Evolutionary conservation across 2,113 vertebrate species (phyloP).

Genomic region (Chauna torquata): DNA sequence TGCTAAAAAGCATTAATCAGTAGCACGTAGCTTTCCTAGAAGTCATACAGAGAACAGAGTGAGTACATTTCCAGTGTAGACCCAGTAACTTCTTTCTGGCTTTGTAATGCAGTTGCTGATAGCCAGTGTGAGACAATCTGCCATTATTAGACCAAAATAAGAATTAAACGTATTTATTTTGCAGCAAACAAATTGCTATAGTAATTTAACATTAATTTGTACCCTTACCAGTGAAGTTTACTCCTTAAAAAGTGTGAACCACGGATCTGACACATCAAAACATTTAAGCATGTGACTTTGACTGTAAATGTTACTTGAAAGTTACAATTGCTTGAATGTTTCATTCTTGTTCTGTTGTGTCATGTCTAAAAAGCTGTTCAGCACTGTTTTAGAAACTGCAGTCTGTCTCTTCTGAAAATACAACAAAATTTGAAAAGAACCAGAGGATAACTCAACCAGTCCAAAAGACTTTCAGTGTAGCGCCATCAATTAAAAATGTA

Average conservation of each 20-base stretch:
- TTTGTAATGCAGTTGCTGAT: background rate
- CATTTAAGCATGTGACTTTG: background rate
- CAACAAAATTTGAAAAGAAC: background rate
- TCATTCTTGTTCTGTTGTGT: background rate
- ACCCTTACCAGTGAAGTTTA: background rate
- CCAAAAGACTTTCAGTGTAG: background rate
- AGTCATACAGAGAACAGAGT: background rate
- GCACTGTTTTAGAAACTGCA: background rate
- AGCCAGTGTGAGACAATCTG: background rate
- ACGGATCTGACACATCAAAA: background rate
- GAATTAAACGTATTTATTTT: background rate
- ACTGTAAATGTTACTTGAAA: background rate
- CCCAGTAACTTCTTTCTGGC: background rate
- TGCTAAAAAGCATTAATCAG: background rate
- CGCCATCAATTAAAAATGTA: background rate
- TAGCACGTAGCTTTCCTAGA: fast-evolving
- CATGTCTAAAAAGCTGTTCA: background rate
- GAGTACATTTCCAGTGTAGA: background rate
- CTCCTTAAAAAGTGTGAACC: background rate
- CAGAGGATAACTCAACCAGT: background rate
- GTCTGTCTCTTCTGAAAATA: background rate
- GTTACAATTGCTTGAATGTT: background rate
- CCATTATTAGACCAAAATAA: background rate
- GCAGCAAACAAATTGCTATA: background rate
- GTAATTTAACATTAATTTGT: background rate